These are phyloP conservation scores for Parnassius apollo DNA, from an alignment of 2,888 invertebrate species.

Conservation along the genomic window DNA sequence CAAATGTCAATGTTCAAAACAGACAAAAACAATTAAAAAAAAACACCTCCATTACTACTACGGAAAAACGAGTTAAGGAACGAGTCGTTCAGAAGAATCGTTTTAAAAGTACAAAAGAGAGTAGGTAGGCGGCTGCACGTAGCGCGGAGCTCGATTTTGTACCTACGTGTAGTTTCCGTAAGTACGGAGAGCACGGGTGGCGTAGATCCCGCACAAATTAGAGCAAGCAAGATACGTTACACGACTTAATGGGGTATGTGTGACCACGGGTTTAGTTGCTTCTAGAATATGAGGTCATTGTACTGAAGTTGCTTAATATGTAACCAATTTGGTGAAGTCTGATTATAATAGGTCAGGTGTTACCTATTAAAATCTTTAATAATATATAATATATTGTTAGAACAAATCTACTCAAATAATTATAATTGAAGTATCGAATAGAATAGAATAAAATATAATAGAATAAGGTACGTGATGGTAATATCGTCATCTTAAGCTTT, in stretches of 20 bases:
- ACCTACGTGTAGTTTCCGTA: constrained; percentile 18
- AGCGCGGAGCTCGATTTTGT: constrained; percentile 12
- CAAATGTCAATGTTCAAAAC: background rate
- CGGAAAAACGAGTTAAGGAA: constrained; percentile 3
- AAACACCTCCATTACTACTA: background rate
- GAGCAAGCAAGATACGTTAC: constrained; percentile 14
- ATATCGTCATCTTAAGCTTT: too few relatives aligned
- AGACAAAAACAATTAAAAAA: constrained; percentile 4
- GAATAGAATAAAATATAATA: too few relatives aligned
- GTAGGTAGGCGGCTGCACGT: constrained; percentile 6
- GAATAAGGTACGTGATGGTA: too few relatives aligned
- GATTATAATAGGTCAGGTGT: too few relatives aligned
- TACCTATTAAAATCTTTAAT: too few relatives aligned
- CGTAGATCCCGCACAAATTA: constrained; percentile 17
- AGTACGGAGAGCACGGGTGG: constrained; percentile 12
- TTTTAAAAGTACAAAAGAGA: constrained; percentile 16
- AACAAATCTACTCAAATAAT: too few relatives aligned
- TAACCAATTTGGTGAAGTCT: too few relatives aligned
- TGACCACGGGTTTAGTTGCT: constrained; percentile 3
- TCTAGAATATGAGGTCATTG: background rate
- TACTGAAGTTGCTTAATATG: background rate
- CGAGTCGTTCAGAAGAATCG: constrained; percentile 8
- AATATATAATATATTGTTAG: too few relatives aligned
- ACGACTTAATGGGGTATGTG: constrained; percentile 2
- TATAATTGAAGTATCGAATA: too few relatives aligned